phyloP scores from a whole-genome alignment of 1,140 invertebrate species.

The Ooceraea biroi region DNA sequence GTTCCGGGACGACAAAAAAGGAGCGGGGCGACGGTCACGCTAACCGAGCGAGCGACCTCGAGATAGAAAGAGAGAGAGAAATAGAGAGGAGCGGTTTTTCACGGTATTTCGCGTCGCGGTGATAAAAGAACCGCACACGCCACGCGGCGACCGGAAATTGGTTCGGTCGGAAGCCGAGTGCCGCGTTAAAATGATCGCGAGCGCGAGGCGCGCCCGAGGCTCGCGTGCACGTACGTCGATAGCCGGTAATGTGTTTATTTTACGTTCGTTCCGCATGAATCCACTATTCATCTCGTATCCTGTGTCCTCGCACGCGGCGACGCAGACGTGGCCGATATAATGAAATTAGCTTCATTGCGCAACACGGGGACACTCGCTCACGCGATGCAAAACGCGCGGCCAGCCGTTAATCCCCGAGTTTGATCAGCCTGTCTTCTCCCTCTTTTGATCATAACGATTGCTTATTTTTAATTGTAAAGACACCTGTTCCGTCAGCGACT shows the following conservation, averaged over 20 bases:
- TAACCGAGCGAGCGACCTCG: constrained; percentile 27
- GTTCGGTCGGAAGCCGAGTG: constrained; percentile 27
- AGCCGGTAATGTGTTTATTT: constrained; percentile 44
- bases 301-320: constrained; percentile 38
- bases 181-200: constrained; percentile 32
- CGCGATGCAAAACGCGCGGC: too few relatives aligned
- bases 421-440: too few relatives aligned
- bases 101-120: constrained; percentile 13
- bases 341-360: constrained; percentile 4
- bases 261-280: constrained; percentile 1
- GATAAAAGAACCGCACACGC: constrained; percentile 59
- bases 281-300: constrained; percentile 39
- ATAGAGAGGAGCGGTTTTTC: background rate
- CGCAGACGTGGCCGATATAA: background rate
- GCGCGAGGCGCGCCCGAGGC: constrained; percentile 25
- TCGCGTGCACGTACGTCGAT: constrained; percentile 40
- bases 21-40: constrained; percentile 46
- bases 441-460: too few relatives aligned
- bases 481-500: too few relatives aligned
- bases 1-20: constrained; percentile 38
- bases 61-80: background rate
- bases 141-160: constrained; percentile 54
- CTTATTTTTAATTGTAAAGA: too few relatives aligned
- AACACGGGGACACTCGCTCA: background rate
- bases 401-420: too few relatives aligned